Evolutionary conservation across 2,113 vertebrate species (phyloP).

Genomic region (Irena cyanogastra): DNA sequence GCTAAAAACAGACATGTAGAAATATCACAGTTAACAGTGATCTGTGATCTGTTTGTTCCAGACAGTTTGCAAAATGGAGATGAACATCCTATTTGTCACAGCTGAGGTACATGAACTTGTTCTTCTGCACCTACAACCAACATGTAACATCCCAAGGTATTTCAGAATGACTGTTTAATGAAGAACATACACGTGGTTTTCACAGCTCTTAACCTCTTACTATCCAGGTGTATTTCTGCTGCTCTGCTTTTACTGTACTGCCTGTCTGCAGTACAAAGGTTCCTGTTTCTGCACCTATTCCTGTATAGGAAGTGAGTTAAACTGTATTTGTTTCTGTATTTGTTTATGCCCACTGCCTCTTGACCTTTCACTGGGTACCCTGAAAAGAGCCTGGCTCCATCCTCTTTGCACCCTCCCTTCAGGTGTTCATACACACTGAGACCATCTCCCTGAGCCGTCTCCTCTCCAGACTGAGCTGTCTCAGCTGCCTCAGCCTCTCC

Average conservation of each 20-base stretch:
- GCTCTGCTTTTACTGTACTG: neutral
- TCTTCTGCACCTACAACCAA: neutral
- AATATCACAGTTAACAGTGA: neutral
- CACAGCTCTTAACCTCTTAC: neutral
- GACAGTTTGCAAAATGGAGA: neutral
- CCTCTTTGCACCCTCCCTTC: neutral
- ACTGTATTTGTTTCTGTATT: neutral
- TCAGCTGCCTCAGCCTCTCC: neutral
- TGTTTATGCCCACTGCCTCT: neutral
- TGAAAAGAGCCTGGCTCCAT: neutral
- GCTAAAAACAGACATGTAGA: neutral
- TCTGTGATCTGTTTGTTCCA: neutral
- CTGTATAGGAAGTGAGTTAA: neutral
- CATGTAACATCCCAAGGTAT: neutral
- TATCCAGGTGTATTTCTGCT: neutral
- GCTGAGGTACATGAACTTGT: accelerated
- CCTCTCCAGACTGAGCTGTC: neutral
- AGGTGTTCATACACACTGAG: neutral
- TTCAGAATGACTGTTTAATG: neutral
- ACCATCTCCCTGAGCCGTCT: neutral
- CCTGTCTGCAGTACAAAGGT: neutral
- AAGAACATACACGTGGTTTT: neutral
- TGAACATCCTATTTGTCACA: neutral
- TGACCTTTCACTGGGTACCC: neutral
- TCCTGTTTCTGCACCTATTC: neutral